These are phyloP conservation scores for Glaucomys volans DNA, from an alignment of 2,113 vertebrate genomes.

Conservation along the genomic window DNA sequence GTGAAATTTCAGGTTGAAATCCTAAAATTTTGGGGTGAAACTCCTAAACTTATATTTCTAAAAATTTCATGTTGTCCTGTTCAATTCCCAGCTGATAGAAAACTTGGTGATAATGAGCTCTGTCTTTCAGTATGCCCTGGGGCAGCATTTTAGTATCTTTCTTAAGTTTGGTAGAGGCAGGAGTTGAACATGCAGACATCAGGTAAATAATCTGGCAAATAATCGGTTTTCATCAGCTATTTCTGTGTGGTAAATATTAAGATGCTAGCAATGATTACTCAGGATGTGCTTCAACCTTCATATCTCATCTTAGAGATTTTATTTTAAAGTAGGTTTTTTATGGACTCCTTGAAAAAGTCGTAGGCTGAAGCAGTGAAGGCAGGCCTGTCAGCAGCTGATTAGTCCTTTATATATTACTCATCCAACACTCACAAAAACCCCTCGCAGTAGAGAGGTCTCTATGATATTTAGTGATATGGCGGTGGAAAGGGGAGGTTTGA, in stretches of 20 bases:
- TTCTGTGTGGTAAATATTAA: slow-evolving; percentile 39
- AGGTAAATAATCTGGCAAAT: slow-evolving; percentile 39
- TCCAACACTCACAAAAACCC: slow-evolving; percentile 58
- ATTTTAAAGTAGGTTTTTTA: slow-evolving; percentile 56
- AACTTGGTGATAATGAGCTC: background rate
- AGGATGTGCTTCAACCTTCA: background rate
- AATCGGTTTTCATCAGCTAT: slow-evolving; percentile 1
- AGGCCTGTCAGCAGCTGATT: slow-evolving; percentile 61
- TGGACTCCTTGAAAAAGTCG: slow-evolving; percentile 36
- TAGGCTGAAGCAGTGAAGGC: slow-evolving; percentile 20
- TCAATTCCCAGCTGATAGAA: background rate
- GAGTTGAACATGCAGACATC: background rate
- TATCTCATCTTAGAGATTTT: background rate
- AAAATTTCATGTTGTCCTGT: background rate
- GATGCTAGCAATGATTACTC: background rate
- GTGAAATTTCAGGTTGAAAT: background rate
- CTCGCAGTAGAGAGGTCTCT: slow-evolving; percentile 74
- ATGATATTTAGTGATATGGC: slow-evolving; percentile 79
- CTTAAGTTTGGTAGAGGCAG: slow-evolving; percentile 23
- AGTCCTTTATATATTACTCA: slow-evolving; percentile 51
- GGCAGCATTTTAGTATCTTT: background rate
- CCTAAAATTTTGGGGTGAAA: background rate
- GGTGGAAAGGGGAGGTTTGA: slow-evolving; percentile 79
- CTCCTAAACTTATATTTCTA: background rate
- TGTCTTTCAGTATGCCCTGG: background rate